These are phyloP conservation scores for Steinernema hermaphroditum DNA, from an alignment of 2,888 invertebrate genomes.

Conservation along the genomic window DNA sequence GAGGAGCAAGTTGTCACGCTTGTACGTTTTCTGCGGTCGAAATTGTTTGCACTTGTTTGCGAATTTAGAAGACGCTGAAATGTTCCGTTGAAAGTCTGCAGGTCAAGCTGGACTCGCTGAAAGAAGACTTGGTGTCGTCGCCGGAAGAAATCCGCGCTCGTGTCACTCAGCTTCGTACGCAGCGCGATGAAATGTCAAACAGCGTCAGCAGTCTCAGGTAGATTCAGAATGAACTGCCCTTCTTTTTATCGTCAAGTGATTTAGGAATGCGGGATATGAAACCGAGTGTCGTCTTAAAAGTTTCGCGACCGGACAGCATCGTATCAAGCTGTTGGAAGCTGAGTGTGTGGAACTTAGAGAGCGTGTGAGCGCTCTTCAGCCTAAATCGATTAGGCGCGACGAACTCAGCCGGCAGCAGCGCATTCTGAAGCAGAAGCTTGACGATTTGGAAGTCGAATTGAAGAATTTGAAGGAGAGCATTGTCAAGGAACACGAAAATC, in stretches of 20 bases:
- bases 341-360: neutral
- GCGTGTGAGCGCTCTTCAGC: neutral
- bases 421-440: neutral
- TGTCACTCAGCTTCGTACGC: neutral
- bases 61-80: neutral
- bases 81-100: neutral
- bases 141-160: neutral
- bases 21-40: neutral
- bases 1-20: neutral
- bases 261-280: neutral
- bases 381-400: neutral
- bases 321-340: neutral
- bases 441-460: neutral
- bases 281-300: neutral
- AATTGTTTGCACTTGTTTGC: neutral
- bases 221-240: neutral
- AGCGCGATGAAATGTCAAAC: neutral
- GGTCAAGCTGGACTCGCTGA: neutral
- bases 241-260: neutral
- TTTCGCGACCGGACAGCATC: neutral
- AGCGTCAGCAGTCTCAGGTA: neutral
- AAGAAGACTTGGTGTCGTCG: neutral
- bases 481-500: neutral
- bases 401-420: neutral
- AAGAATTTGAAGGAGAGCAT: neutral